These are phyloP conservation scores for Numida meleagris DNA, from an alignment of 2,113 vertebrate species.

Conservation along the genomic window DNA sequence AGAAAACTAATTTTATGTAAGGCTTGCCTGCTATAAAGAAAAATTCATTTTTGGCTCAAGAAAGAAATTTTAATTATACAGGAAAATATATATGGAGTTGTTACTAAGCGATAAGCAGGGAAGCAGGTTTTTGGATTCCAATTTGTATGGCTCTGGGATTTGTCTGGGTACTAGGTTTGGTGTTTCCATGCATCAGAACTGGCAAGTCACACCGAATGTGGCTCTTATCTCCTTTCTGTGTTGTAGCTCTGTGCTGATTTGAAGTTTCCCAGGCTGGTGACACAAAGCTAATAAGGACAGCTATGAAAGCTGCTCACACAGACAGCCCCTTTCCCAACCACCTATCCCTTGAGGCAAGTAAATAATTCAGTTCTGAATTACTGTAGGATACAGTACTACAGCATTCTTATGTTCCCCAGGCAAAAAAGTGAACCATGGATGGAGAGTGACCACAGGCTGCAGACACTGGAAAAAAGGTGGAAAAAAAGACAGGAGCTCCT, in stretches of 20 bases:
- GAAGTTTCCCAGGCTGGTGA: neutral
- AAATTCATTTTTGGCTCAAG: conserved; percentile 18
- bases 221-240: neutral
- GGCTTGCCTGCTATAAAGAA: neutral
- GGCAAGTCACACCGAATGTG: neutral
- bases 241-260: neutral
- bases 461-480: accelerated
- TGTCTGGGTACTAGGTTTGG: neutral
- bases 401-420: neutral
- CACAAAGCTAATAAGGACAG: neutral
- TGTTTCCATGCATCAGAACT: neutral
- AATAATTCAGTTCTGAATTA: neutral
- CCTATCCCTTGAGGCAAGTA: neutral
- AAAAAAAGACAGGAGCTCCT: neutral
- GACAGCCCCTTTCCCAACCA: neutral
- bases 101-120: neutral
- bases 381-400: neutral
- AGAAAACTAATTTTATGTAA: neutral
- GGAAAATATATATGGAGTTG: conserved; percentile 12
- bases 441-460: neutral
- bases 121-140: conserved; percentile 22
- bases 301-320: neutral
- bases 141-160: neutral
- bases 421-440: neutral
- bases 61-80: conserved; percentile 15